Percentiles rank a stretch among this genome's conserved stretches.
These are phyloP conservation scores for Ptilonorhynchus violaceus DNA, from an alignment of 2,113 vertebrate genomes.

Conservation along the genomic window DNA sequence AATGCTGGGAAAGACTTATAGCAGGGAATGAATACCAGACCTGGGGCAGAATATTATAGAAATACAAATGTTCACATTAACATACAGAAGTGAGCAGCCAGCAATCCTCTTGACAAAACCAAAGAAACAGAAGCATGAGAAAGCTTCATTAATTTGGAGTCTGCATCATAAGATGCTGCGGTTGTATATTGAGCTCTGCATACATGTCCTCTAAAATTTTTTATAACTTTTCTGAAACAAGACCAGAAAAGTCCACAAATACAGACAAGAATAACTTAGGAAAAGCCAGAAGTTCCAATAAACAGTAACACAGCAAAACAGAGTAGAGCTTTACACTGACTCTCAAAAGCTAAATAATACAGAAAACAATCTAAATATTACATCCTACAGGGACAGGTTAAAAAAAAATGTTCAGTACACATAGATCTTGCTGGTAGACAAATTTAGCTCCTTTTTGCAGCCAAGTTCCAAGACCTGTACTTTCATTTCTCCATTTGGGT, in stretches of 20 bases:
- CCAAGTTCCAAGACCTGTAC: neutral
- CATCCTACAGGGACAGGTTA: neutral
- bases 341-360: neutral
- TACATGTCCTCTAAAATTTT: neutral
- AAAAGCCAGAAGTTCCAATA: neutral
- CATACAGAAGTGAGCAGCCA: neutral
- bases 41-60: neutral
- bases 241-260: neutral
- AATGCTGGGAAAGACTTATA: neutral
- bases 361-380: neutral
- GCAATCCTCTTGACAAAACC: neutral
- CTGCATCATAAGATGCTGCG: neutral
- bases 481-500: neutral
- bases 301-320: neutral
- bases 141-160: neutral
- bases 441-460: neutral
- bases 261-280: neutral
- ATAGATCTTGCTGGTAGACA: neutral
- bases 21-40: neutral
- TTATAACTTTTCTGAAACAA: neutral
- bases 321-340: neutral
- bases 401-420: neutral
- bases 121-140: neutral
- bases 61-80: neutral
- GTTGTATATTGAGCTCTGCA: neutral